Base-by-base conservation (phyloP, 2,113 vertebrate genomes). In the Hucho hucho region DNA sequence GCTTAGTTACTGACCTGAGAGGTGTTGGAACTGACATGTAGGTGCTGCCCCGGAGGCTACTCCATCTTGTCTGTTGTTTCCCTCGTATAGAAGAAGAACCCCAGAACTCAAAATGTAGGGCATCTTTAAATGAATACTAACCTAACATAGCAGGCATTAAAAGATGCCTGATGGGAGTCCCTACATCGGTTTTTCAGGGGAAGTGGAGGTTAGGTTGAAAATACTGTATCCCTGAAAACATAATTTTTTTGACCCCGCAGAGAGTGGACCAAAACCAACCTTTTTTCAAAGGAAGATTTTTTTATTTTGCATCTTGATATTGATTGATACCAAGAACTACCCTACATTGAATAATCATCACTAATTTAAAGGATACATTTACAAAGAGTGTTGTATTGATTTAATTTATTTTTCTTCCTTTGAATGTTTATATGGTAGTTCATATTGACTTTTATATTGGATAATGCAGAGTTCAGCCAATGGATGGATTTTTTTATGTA, bases 391-490 rank as follows among this genome's bases (percentile, higher is more conserved):
- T 69, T 80, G 72, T 73, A 72, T n/a, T 47, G 72, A 77, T 90
- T 84, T 43, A 12, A 90, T 89, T 90, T 91, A 90, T 90, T 89
- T 84, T 73, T 78, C 46, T 80, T 80, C 75, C 74, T 72, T 74
- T 84, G 72, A 86, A 79, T 66, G 72, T 78, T 87, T 75, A 14
- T 68, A 25, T 69, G 24, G 66, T n/a, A 26, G 49, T 43, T 43
- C 37, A 43, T 20, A 69, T 58, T 69, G 20, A 26, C 20, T 32
- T 76, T 76, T 84, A 64, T 83, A 79, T 66, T 11, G 14, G 43
- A 75, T 77, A n/a, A n/a, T n/a, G 75, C 75, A 77, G 83, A 83
- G 47, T 86, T 83, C 29, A 70, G 61, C 71, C 2, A 79, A 80
- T 53, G 7, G 69, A 71, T 22, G 67, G 53, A 20, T 77, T 22